Evolutionary conservation across 2,888 invertebrate genomes (phyloP).

Genomic region (Dasypogon diadema): DNA sequence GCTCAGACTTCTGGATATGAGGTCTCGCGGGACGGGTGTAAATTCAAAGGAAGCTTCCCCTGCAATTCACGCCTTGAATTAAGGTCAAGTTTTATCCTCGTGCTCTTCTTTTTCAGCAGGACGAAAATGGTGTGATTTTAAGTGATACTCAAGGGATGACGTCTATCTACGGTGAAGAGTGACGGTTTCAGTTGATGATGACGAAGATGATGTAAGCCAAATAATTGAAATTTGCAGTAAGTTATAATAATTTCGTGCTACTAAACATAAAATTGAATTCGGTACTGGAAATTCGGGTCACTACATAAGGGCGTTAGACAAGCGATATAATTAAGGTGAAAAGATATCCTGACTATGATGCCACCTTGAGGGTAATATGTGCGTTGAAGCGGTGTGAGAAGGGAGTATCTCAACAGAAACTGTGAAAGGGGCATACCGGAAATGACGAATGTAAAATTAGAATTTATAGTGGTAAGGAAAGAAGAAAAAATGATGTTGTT

Average conservation of each 20-base stretch:
- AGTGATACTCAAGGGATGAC: not conserved
- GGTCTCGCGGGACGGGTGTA: not conserved
- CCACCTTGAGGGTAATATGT: too few relatives aligned
- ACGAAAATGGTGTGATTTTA: constrained; percentile 20
- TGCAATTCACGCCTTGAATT: constrained; percentile 22
- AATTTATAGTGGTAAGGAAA: too few relatives aligned
- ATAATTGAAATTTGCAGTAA: not conserved
- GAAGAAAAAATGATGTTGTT: too few relatives aligned
- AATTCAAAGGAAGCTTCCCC: constrained; percentile 2
- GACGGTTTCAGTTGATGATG: not conserved
- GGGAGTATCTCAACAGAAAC: too few relatives aligned
- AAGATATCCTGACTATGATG: too few relatives aligned
- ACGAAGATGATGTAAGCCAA: not conserved
- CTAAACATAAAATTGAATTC: constrained; percentile 9
- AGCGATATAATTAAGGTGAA: constrained; percentile 20
- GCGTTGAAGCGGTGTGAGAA: too few relatives aligned
- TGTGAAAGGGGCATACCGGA: too few relatives aligned
- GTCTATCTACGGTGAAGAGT: not conserved
- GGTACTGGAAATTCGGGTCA: constrained; percentile 32
- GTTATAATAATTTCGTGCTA: constrained; percentile 22
- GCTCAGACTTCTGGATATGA: not conserved
- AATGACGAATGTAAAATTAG: too few relatives aligned
- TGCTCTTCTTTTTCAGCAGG: constrained; percentile 4
- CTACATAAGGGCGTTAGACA: constrained; percentile 5
- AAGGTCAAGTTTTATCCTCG: constrained; percentile 44